Base-by-base conservation (phyloP, 2,888 invertebrate species). In the Drosophila tanythrix region DNA sequence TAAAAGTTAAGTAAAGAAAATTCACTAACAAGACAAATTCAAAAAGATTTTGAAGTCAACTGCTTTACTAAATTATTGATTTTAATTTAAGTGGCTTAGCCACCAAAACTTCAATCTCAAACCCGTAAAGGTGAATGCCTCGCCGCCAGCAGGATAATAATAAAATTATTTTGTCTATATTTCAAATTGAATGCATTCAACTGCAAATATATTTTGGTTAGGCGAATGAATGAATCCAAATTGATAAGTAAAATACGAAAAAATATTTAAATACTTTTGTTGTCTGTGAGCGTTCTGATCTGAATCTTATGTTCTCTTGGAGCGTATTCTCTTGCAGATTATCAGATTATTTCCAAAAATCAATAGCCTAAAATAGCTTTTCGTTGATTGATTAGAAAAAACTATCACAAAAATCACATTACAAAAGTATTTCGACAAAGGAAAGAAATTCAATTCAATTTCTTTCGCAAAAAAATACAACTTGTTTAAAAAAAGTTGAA, bases 21-120 rank as follows among this genome's bases (percentile, higher is more conserved):
- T 10, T 5, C n/a, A 40, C 1, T 10, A 10, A 7, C 15, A 36
- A 36, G 15, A 2, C 2, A n/a, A 10, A 40, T 7, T 46, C 7
- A 46, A 21, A 46, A 25, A 15, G 7, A 46, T 21, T 21, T 46
- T 7, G 0, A 46, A 11, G 11, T 43, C 6, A 36, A 36, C 36
- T 7, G 36, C 1, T 3, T 8, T 40, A n/a, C 3, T 10, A 40
- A 21, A 6, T 43, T 43, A 6, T 3, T 21, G 6, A 1, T 21
- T 21, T 43, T 13, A 1, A 43, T 0, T 3, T 13, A 0, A 21
- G 1, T 6, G 21, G 21, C 13, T 21, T 21, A 13, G 6, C 21
- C 13, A 7, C 1, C 7, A 7, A n/a, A n/a, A 3, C 10, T 4
- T n/a, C 1, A 2, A 2, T 2, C 2, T 3, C 3, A 46, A 25